phyloP scores from a whole-genome alignment of 1,140 invertebrate genomes.

The Steinernema feltiae region DNA sequence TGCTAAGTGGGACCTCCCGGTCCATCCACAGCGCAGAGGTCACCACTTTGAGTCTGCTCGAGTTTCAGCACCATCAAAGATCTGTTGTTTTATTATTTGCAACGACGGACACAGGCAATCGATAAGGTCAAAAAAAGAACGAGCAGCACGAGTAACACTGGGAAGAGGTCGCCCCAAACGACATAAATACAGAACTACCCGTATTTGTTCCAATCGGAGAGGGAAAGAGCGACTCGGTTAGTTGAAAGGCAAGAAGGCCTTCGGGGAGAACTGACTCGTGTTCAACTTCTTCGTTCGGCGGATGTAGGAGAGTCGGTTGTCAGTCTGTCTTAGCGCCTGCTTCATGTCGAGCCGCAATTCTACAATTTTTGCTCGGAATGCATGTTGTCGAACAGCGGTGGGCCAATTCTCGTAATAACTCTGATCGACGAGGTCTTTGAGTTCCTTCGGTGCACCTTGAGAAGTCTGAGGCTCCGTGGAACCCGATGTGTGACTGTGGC shows the following conservation, averaged over 20 bases:
- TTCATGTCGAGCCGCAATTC: not conserved
- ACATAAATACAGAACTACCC: not conserved
- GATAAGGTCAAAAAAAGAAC: not conserved
- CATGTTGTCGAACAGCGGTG: not conserved
- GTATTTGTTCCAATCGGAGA: not conserved
- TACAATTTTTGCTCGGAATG: not conserved
- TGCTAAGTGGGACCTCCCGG: too few species aligned
- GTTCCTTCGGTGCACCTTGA: not conserved
- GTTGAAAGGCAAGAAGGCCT: not conserved
- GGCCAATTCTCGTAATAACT: conserved; percentile 6
- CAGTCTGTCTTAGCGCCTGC: not conserved
- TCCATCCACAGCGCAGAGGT: too few species aligned
- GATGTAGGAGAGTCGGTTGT: conserved; percentile 4
- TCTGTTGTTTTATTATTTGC: not conserved
- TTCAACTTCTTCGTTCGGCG: not conserved
- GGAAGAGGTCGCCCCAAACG: not conserved
- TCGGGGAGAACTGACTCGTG: not conserved
- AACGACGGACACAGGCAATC: not conserved
- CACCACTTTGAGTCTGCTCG: not conserved
- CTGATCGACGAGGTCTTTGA: not conserved
- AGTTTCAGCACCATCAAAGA: not conserved
- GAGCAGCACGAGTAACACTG: not conserved
- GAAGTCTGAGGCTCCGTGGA: not conserved
- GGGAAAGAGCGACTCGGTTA: not conserved
- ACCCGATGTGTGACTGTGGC: not conserved